Conservation (phyloP, 2,113 vertebrate species). For the Synchiropus splendidus region DNA sequence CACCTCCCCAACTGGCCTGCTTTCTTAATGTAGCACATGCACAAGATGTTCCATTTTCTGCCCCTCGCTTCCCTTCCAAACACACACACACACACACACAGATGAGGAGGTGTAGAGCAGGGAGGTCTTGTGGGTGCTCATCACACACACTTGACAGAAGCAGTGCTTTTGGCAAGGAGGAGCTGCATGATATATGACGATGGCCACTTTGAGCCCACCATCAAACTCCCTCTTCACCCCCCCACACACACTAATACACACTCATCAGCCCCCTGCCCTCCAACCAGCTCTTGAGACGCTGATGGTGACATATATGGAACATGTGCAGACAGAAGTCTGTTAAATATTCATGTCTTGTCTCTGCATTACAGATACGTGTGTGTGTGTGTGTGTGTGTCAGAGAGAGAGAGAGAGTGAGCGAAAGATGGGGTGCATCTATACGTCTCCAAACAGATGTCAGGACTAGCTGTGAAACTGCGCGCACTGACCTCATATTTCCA, state of each 20-base stretch:
- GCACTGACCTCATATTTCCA: no score
- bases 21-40: constrained; percentile 36
- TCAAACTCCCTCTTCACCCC: constrained; percentile 18
- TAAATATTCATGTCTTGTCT: constrained; percentile 64
- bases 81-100: constrained; percentile 11
- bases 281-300: constrained; percentile 45
- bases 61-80: not conserved
- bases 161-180: constrained; percentile 55
- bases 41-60: constrained; percentile 18
- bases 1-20: constrained; percentile 46
- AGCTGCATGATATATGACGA: constrained; percentile 58
- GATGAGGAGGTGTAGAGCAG: constrained; percentile 21
- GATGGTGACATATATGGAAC: constrained; percentile 65
- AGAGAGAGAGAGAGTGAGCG: no score
- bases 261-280: constrained; percentile 54
- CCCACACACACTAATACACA: constrained; percentile 12
- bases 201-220: constrained; percentile 41
- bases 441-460: no score
- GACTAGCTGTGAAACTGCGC: no score
- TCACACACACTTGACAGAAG: constrained; percentile 59
- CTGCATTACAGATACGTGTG: constrained; percentile 24
- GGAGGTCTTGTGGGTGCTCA: constrained; percentile 49
- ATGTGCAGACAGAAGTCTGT: constrained; percentile 53
- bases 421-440: no score
- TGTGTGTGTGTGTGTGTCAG: constrained; percentile 13